Base-by-base conservation (phyloP, 2,797 vertebrate genomes). In the Arrhamphus sclerolepis region DNA sequence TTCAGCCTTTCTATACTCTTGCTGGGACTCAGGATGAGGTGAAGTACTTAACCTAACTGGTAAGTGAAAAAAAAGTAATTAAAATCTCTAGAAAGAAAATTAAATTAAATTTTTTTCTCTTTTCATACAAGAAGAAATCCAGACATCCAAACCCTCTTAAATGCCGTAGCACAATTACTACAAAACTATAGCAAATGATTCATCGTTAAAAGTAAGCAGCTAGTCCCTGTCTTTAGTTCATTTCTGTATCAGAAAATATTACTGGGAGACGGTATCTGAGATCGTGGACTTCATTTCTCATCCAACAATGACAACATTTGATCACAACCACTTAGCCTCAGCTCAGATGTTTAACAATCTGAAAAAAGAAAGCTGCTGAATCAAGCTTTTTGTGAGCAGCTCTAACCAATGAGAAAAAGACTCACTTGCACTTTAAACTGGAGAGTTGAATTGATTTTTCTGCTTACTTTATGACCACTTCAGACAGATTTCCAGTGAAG, bases 1-100 rank as follows among this genome's bases (percentile, higher is more conserved):
- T 82, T 87, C 83, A 87, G 84, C 82, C 65, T 63, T 83, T 88
- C 61, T 77, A 39, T 22, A 51, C 34, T 31, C 59, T 66, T 11
- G 0, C 50, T 66, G 77, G 63, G 64, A 62, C 66, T 83, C 52
- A 22, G 47, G 60, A 72, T 50, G 72, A 49, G 64, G 56, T 76
- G 56, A 72, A 66, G 50, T 20, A 72, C 70, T 44, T 78, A 75
- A 66, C 56, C 75, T 57, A 54, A 62, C 56, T 31, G 49, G 39
- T 44, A 49, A 70, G 48, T 49, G 49, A 52, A 68, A 75, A 74
- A 71, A 55, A 59, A 66, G 66, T 26, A 80, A 6, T 1, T 34
- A 34, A 11, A 10, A 9, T 34, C 2, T 10, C 10, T 34, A 34
- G 13, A 34, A 34, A 7, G 3, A 1, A 6, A 7, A 7, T 29